Conservation (phyloP, 2,888 invertebrate species). For the Sarcophaga variegata region DNA sequence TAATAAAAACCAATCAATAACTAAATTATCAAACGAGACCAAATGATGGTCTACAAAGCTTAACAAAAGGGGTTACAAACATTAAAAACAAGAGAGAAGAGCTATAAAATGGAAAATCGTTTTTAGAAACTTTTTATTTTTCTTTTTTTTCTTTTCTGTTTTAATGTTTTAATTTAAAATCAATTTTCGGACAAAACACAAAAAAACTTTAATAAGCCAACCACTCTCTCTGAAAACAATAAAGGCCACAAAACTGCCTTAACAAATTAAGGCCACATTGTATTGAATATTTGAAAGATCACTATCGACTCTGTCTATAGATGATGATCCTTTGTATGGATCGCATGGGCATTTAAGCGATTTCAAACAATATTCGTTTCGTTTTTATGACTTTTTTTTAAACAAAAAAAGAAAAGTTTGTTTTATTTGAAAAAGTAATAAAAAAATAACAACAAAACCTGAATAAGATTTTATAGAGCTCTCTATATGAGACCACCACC, state of each 20-base stretch:
- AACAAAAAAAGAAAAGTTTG: no score
- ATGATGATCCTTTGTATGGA: constrained; percentile 8
- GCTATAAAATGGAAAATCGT: constrained; percentile 51
- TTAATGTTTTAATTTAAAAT: constrained; percentile 59
- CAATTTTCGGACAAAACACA: constrained; percentile 31
- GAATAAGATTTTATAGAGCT: constrained; percentile 28
- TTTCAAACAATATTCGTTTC: constrained; percentile 49
- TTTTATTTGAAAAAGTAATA: constrained; percentile 29
- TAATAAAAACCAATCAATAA: no score
- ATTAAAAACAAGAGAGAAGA: constrained; percentile 25
- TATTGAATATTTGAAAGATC: constrained; percentile 34
- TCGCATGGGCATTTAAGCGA: background rate
- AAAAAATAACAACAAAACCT: no score
- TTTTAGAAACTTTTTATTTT: background rate
- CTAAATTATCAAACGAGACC: no score
- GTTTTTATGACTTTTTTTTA: constrained; percentile 42
- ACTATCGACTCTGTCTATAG: constrained; percentile 22
- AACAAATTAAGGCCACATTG: constrained; percentile 51
- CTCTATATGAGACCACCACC: constrained; percentile 49
- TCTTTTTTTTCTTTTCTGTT: background rate
- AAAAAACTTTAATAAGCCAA: constrained; percentile 40
- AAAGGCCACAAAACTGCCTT: constrained; percentile 8
- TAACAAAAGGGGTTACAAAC: no score
- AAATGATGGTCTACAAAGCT: no score
- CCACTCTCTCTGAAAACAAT: constrained; percentile 28